Evolutionary conservation across 2,888 invertebrate species (phyloP), one percentile per base, ranked within the genome.

Genomic region (Tineola bisselliella): DNA sequence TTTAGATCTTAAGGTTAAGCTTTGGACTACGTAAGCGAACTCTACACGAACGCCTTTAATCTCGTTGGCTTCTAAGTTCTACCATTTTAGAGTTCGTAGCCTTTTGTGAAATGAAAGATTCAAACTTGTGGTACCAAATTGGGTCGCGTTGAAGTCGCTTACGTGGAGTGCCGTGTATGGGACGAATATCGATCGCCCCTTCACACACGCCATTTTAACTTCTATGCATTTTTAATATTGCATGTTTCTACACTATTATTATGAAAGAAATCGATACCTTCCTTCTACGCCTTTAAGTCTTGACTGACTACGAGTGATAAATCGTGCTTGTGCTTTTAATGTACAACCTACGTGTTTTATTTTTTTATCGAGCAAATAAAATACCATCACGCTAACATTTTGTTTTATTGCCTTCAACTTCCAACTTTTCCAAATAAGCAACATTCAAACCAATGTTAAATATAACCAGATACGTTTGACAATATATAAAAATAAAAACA

Each of bases 291-390:
- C 38, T 38, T n/a, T 38, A 10, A 10, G 38, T n/a, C 38, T 78
- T 76, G 86, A 87, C 86, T 87, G 86, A 86, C 71, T 77, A 72
- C 73, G 76, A 84, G 82, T 84, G 84, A 87, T 84, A 81, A 77
- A 68, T 78, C 76, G 77, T 80, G 87, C 87, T 87, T 87, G 81
- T 84, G 87, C 87, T 87, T 87, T 80, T 76, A 82, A 77, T 84
- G 82, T 87, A 81, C 74, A 80, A 81, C 79, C 80, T 74, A 77
- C 74, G 77, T 77, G 72, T 76, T 83, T 79, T 74, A 72, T 70
- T 79, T 82, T 79, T 77, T 68, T 25, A 25, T 25, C 25, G 75
- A 77, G 81, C 81, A 79, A 77, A 78, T 79, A 79, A 76, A 81
- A 82, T 71, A 79, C 74, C 72, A 81, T 13, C 81, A 79, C 79